Evolutionary conservation across 2,888 invertebrate species (phyloP).

Genomic region (Aporophyla lueneburgensis): DNA sequence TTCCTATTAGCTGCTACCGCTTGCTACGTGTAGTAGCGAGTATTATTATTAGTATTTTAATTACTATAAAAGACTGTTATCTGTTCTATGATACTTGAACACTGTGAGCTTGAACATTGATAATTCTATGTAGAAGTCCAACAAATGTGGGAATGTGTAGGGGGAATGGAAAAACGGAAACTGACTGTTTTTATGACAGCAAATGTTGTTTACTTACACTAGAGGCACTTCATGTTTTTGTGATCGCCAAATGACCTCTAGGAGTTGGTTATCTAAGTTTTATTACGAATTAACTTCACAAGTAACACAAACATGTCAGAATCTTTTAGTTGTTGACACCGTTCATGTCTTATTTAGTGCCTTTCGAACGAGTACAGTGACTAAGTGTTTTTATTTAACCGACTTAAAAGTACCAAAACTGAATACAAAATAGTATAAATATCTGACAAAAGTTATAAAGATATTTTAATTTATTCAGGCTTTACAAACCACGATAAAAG

Average conservation of each 20-base stretch:
- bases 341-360: conserved; percentile 22
- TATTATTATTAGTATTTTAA: background rate
- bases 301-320: conserved; percentile 56
- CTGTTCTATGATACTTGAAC: conserved; percentile 53
- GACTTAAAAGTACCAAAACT: background rate
- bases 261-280: conserved; percentile 64
- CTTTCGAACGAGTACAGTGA: conserved; percentile 9
- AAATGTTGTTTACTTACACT: conserved; percentile 73
- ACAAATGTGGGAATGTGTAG: conserved; percentile 60
- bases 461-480: conserved; percentile 22
- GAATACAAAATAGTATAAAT: background rate
- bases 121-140: conserved; percentile 58
- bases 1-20: background rate
- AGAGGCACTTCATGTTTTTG: conserved; percentile 70
- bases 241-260: conserved; percentile 65
- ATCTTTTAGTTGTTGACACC: conserved; percentile 54
- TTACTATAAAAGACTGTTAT: conserved; percentile 44
- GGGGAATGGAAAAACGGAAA: conserved; percentile 64
- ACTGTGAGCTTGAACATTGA: conserved; percentile 62
- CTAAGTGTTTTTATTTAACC: conserved; percentile 22
- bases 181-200: conserved; percentile 79
- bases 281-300: conserved; percentile 63
- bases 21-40: background rate
- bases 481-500: conserved; percentile 28
- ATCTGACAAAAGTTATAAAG: background rate